Evolutionary conservation across 2,113 vertebrate genomes (phyloP).

Genomic region (Calyptomena viridis): DNA sequence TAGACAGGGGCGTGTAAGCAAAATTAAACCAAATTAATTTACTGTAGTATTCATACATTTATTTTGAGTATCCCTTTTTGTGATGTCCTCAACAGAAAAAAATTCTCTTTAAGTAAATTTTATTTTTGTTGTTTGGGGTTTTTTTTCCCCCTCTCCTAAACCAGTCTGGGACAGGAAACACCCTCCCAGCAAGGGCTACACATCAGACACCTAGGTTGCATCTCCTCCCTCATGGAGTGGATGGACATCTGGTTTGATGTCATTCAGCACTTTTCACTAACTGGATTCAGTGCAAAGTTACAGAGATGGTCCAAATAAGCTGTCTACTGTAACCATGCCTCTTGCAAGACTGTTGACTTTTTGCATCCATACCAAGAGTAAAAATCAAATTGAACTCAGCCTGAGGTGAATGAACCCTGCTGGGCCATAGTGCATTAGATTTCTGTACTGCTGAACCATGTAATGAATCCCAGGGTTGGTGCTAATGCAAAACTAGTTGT

Average conservation of each 20-base stretch:
- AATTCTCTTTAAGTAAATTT: not conserved
- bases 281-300: not conserved
- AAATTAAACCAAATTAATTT: not conserved
- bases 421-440: not conserved
- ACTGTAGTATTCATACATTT: not conserved
- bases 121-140: not conserved
- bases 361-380: not conserved
- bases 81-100: not conserved
- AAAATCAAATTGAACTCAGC: not conserved
- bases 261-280: not conserved
- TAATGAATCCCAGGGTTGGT: slow-evolving; percentile 43
- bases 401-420: slow-evolving; percentile 16
- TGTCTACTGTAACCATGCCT: not conserved
- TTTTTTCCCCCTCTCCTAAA: not conserved
- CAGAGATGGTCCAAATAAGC: not conserved
- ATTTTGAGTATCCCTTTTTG: not conserved
- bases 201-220: not conserved
- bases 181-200: not conserved
- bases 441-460: not conserved
- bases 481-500: slow-evolving; percentile 36
- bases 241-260: not conserved
- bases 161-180: not conserved
- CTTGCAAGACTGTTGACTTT: not conserved
- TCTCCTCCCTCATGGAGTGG: not conserved
- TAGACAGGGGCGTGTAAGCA: not conserved